Evolutionary conservation across 2,797 vertebrate genomes (phyloP).

Genomic region (Megaceryle alcyon): DNA sequence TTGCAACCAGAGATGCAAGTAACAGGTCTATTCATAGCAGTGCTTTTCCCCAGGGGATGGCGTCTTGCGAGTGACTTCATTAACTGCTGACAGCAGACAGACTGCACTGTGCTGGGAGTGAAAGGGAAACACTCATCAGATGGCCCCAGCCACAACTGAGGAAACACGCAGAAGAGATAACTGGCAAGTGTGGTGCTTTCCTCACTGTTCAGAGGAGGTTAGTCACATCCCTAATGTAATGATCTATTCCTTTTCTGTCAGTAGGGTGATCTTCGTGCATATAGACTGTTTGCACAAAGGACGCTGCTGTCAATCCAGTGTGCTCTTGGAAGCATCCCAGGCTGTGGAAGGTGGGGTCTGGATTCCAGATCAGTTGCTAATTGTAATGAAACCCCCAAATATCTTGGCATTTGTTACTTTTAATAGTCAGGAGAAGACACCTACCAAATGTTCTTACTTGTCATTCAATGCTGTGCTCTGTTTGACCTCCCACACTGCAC

Average conservation of each 20-base stretch:
- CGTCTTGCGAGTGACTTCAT: conserved; percentile 44
- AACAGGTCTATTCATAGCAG: conserved; percentile 49
- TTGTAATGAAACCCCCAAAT: background rate
- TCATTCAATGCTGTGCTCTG: background rate
- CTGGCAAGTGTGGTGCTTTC: conserved; percentile 38
- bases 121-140: conserved; percentile 62
- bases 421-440: background rate
- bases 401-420: background rate
- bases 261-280: background rate
- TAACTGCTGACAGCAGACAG: conserved; percentile 69
- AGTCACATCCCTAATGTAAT: background rate
- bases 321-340: background rate
- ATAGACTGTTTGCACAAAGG: conserved; percentile 2
- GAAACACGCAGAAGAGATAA: conserved; percentile 35
- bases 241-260: background rate
- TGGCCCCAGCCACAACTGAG: conserved; percentile 59
- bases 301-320: fast-evolving
- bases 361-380: background rate
- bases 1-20: background rate
- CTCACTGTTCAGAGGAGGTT: background rate
- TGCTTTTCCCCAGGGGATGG: conserved; percentile 55
- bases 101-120: conserved; percentile 10
- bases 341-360: background rate
- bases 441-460: background rate
- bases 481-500: fast-evolving